Conservation (phyloP, 2,797 vertebrate species). For the Lophotriccus pileatus region DNA sequence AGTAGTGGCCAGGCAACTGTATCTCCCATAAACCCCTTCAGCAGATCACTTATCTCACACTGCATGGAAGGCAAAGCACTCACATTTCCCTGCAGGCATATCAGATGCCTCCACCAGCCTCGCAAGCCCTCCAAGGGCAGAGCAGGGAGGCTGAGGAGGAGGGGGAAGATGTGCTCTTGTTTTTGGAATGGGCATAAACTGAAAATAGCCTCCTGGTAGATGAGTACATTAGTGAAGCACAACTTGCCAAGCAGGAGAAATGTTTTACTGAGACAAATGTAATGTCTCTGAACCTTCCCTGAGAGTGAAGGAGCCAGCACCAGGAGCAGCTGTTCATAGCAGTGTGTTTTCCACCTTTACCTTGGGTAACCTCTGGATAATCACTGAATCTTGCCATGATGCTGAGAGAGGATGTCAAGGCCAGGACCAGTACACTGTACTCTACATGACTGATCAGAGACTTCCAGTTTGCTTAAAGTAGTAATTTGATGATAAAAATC, state of each 20-base stretch:
- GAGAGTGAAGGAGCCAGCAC: neutral
- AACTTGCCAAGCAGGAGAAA: slow-evolving; percentile 14
- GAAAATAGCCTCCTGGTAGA: slow-evolving; percentile 14
- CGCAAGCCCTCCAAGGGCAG: neutral
- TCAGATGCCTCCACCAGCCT: neutral
- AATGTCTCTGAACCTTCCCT: neutral
- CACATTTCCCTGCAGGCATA: neutral
- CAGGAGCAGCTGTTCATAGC: slow-evolving; percentile 28
- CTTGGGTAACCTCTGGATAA: slow-evolving; percentile 34
- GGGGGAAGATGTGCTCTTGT: neutral
- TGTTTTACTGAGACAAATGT: slow-evolving; percentile 19
- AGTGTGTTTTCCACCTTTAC: slow-evolving; percentile 23
- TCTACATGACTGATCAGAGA: slow-evolving; percentile 49
- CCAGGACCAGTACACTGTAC: slow-evolving; percentile 18
- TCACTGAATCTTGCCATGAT: neutral
- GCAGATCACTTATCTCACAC: neutral
- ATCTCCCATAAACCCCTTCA: neutral
- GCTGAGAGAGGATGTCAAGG: neutral
- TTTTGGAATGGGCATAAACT: neutral
- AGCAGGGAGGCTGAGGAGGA: neutral
- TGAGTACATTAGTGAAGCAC: slow-evolving; percentile 25
- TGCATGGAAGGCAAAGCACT: neutral
- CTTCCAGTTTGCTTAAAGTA: slow-evolving; percentile 47
- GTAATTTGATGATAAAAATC: slow-evolving; percentile 61
- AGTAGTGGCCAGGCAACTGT: neutral